A percentile compares a stretch with the other conserved stretches of the same genome.
Conservation (phyloP, 1,140 invertebrate genomes). For the Lasioglossum baleicum region DNA sequence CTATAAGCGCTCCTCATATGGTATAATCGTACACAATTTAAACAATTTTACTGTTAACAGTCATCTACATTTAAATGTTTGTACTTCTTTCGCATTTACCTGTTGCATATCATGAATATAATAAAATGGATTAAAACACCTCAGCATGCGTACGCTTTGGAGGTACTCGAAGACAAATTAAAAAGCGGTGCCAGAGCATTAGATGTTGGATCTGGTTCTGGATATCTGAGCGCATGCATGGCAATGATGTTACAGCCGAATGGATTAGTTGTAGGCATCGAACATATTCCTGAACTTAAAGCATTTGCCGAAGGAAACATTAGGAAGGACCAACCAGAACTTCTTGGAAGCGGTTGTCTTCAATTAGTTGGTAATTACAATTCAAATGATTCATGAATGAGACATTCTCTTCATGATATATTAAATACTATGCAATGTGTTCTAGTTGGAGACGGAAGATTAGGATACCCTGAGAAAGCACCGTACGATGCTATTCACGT, state of each 20-base stretch:
- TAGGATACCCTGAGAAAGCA: conserved; percentile 81
- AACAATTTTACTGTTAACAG: not conserved
- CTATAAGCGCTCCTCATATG: conserved; percentile 99
- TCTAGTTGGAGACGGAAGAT: conserved; percentile 84
- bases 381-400: not conserved
- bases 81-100: not conserved
- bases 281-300: conserved; percentile 94
- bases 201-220: conserved; percentile 97
- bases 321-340: conserved; percentile 85
- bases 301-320: conserved; percentile 89
- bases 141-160: conserved; percentile 95
- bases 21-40: conserved; percentile 79
- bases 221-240: conserved; percentile 98
- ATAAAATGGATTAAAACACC: conserved; percentile 52
- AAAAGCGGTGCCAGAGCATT: conserved; percentile 89
- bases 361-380: conserved; percentile 84
- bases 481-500: conserved; percentile 89
- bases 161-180: conserved; percentile 92
- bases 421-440: conserved; percentile 9
- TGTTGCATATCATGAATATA: not conserved
- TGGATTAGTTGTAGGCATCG: conserved; percentile 92
- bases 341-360: conserved; percentile 84
- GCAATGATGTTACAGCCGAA: conserved; percentile 89
- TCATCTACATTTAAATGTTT: not conserved
- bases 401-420: not conserved